Evolutionary conservation across 2,113 vertebrate species (phyloP), one percentile per base, ranked within the genome.

Genomic region (Cochlearius cochlearius): DNA sequence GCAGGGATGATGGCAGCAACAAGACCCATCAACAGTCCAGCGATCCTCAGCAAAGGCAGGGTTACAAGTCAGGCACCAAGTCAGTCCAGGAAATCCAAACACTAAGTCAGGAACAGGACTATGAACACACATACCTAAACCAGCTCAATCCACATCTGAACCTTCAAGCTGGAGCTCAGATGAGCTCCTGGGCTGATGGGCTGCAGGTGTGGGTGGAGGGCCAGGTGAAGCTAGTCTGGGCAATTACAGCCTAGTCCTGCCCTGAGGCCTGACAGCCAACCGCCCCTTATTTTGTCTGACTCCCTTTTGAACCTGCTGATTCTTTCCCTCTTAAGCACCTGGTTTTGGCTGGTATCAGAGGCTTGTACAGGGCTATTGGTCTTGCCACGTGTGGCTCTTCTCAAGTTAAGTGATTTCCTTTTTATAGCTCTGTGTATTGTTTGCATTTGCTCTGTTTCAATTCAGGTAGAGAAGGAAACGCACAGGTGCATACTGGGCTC

Each of bases 101-200:
- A 60, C 1, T 7, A 69, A 39, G 3, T 27, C 78, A 71, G 30
- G 12, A 85, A 43, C 15, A 78, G 4, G 3, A 62, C 16, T 15
- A 2, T 0, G 4, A 85, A 13, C 5, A 67, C 4, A 18, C 1
- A 39, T 1, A 13, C 12, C 20, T 18, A 19, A 66, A 47, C 0
- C 9, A 18, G 3, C 5, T 55, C 38, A 15, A 16, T 8, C 4
- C 13, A 55, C 58, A 5, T 1, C 15, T 29, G 10, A 32, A 1
- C 19, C 23, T 71, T 59, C 52, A 59, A 47, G 25, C 15, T 67
- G 75, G 36, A 77, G 22, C 19, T 11, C 8, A 11, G 41, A 78
- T 4, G 11, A 9, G 16, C 10, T 52, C 3, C 22, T 49, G 18
- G 22, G 60, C 38, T 81, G 26, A 38, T 5, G 16, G 55, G 47